Evolutionary conservation across 1,140 invertebrate genomes (phyloP).

Genomic region (Gryon sp.): DNA sequence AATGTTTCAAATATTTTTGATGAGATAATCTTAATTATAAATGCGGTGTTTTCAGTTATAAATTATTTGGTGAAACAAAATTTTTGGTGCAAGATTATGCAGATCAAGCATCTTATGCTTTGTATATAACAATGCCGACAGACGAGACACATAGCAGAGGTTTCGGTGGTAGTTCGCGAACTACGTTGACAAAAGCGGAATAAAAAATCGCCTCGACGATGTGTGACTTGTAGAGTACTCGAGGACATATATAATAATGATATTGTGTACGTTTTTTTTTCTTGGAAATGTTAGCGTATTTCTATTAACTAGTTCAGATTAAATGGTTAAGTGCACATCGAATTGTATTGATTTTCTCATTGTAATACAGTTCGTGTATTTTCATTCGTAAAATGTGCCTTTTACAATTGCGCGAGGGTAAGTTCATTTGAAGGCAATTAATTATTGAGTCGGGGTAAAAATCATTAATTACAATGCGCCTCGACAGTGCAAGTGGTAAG

Average conservation of each 20-base stretch:
- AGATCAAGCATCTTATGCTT: slow-evolving; percentile 33
- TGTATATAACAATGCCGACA: slow-evolving; percentile 34
- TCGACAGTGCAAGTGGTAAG: slow-evolving; percentile 35
- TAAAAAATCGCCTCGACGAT: too few relatives aligned
- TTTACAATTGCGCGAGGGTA: slow-evolving; percentile 9
- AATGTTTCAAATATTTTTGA: background rate
- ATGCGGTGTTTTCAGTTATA: background rate
- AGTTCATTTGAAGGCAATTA: slow-evolving; percentile 35
- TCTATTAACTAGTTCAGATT: too few relatives aligned
- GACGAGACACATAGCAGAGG: slow-evolving; percentile 52
- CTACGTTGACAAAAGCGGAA: slow-evolving; percentile 54
- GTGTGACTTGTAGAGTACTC: background rate
- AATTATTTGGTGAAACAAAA: background rate
- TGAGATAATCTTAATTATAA: background rate
- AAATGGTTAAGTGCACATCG: too few relatives aligned
- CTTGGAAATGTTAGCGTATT: too few relatives aligned
- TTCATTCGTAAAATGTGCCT: slow-evolving; percentile 1
- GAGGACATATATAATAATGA: too few relatives aligned
- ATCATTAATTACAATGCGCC: slow-evolving; percentile 50
- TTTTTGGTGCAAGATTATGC: slow-evolving; percentile 11
- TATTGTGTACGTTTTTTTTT: too few relatives aligned
- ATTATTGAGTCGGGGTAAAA: slow-evolving; percentile 26
- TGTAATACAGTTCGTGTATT: background rate
- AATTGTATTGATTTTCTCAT: background rate
- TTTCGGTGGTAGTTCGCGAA: slow-evolving; percentile 48